Base-by-base conservation (phyloP, 2,113 vertebrate genomes). In the Pao palembangensis region DNA sequence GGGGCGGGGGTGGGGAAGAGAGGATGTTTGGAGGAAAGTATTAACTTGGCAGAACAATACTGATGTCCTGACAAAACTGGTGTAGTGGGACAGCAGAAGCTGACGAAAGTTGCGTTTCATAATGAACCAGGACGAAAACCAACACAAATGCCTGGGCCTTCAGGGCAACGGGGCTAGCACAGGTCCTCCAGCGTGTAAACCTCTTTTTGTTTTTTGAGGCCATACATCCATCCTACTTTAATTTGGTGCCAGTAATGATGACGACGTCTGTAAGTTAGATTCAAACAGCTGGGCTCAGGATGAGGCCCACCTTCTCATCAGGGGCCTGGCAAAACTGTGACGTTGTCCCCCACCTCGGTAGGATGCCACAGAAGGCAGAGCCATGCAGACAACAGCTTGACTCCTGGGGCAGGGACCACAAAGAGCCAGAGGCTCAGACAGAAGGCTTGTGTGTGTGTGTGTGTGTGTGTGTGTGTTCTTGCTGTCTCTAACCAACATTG, bases 321-420 rank as follows among this genome's bases (percentile, higher is more conserved):
- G 61, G 71, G 55, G 55, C 64, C 62, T 10, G 21, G 58, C 47
- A 47, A 31, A 51, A 31, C 71, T 58, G 53, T 51, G 41, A n/a
- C 60, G 68, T 61, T 66, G 63, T 68, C 57, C 43, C 13, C 43
- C 34, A 1, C 71, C 34, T 38, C 34, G 69, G 73, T 41, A 38
- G 64, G 64, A 62, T 61, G 68, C 78, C 65, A 51, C 65, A 58
- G 69, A 81, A 75, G 76, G 73, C 75, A 78, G 75, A 71, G 61
- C 76, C 73, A 42, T 54, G 68, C 76, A 87, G 70, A 81, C 81
- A 79, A 72, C 81, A 81, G 79, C 73, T 83, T 85, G 83, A 87
- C 80, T 85, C 77, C 71, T 52, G 71, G 80, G 82, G 64, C 82
- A 78, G 34, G 47, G 66, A 79, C 71, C 79, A 80, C 71, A 78